Percentiles rank a stretch among this genome's conserved stretches.
phyloP scores from a whole-genome alignment of 2,888 invertebrate species.

The Pemphredon lugubris region DNA sequence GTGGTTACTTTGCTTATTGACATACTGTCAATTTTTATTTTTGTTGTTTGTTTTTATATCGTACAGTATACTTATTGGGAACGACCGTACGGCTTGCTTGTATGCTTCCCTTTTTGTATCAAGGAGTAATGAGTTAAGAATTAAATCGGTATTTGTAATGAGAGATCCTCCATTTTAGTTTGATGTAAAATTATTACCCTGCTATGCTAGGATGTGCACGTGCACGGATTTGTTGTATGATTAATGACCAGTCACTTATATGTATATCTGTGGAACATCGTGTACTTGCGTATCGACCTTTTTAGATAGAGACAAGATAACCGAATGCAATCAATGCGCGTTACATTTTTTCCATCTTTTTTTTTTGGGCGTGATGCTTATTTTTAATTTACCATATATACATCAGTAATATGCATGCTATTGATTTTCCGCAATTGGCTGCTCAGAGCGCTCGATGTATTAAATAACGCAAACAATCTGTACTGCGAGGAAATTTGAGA shows the following conservation, averaged over 20 bases:
- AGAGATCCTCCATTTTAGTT: slow-evolving; percentile 32
- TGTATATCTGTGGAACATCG: not conserved
- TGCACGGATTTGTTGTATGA: slow-evolving; percentile 35
- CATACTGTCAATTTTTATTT: too few relatives aligned
- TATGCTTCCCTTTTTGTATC: too few relatives aligned
- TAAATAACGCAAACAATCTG: not conserved
- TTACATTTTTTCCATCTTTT: slow-evolving; percentile 8
- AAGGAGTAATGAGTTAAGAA: too few relatives aligned
- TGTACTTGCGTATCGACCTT: slow-evolving; percentile 24
- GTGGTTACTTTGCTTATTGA: too few relatives aligned
- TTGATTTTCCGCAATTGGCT: slow-evolving; percentile 27
- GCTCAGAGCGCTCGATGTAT: not conserved
- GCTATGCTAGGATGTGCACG: slow-evolving; percentile 1
- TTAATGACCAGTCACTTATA: slow-evolving; percentile 23
- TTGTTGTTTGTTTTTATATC: too few relatives aligned
- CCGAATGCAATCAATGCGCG: slow-evolving; percentile 24
- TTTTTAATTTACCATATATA: slow-evolving; percentile 23
- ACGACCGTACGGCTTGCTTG: too few relatives aligned
- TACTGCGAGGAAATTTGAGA: slow-evolving; percentile 4
- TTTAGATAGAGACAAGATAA: slow-evolving; percentile 34
- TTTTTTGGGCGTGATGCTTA: not conserved
- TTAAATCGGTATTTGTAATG: slow-evolving; percentile 1
- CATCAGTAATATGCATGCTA: slow-evolving; percentile 7
- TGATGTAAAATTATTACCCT: slow-evolving; percentile 30
- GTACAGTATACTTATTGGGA: too few relatives aligned